These are phyloP conservation scores for Muscina levida DNA, from an alignment of 2,888 invertebrate species.

Conservation along the genomic window DNA sequence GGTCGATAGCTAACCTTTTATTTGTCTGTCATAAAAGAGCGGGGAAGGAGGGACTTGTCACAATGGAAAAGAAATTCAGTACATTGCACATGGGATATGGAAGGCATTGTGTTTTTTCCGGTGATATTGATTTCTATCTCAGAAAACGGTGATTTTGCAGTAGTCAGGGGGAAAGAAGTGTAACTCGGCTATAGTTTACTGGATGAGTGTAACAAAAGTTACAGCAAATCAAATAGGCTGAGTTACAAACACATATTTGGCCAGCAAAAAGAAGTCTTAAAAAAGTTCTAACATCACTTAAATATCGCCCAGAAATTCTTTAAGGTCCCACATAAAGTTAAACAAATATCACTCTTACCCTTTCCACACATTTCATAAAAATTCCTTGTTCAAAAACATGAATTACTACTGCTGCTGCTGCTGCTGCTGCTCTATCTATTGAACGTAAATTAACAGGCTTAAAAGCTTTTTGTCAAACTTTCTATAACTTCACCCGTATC, in stretches of 20 bases:
- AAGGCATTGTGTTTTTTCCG: constrained; percentile 6
- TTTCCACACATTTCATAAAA: no score
- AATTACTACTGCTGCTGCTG: no score
- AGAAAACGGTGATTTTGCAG: background rate
- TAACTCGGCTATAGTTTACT: background rate
- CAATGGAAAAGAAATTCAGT: no score
- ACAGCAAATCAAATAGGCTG: no score
- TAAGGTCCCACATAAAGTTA: no score
- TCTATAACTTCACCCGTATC: background rate
- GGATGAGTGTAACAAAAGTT: no score
- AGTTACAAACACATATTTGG: no score
- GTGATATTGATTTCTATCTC: constrained; percentile 26
- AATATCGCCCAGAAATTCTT: no score
- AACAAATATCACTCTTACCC: no score
- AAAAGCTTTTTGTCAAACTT: constrained; percentile 11
- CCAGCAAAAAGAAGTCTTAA: no score
- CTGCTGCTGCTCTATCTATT: constrained; percentile 14
- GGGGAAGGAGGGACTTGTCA: background rate
- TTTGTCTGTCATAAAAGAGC: background rate
- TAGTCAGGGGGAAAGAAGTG: no score
- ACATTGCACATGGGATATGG: background rate
- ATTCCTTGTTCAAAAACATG: background rate
- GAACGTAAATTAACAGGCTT: constrained; percentile 8
- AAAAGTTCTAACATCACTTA: no score
- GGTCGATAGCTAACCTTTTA: background rate